Conservation (phyloP, 2,113 vertebrate genomes). For the Gymnobelideus leadbeateri region DNA sequence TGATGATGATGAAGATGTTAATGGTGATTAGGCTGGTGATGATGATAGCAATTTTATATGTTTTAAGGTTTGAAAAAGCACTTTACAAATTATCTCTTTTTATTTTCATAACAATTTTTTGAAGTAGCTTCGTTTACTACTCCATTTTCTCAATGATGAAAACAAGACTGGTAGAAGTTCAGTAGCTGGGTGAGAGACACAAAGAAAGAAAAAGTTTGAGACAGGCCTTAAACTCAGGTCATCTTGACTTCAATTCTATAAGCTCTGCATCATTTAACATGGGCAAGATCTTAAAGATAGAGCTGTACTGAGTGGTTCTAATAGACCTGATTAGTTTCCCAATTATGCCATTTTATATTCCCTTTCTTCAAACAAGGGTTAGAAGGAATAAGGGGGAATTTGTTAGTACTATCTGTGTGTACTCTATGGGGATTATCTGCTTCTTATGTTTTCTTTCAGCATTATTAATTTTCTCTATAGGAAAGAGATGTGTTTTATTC, state of each 20-base stretch:
- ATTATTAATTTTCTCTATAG: constrained; percentile 1
- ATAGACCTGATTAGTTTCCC: background rate
- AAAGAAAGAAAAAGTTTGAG: background rate
- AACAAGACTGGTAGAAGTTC: background rate
- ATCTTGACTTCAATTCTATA: background rate
- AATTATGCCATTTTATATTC: background rate
- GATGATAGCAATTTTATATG: background rate
- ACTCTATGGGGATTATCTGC: background rate
- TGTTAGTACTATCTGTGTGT: background rate
- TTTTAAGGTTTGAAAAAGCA: background rate
- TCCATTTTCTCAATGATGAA: background rate
- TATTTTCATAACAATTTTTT: background rate
- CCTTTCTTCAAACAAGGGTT: background rate
- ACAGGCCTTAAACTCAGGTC: background rate
- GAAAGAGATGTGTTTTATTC: background rate
- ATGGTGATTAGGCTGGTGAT: background rate
- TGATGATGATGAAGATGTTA: accelerated
- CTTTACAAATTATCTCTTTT: background rate
- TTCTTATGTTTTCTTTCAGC: background rate
- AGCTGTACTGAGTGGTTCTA: background rate
- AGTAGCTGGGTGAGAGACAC: background rate
- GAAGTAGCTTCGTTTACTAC: background rate
- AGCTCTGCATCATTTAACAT: background rate
- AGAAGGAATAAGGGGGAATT: background rate
- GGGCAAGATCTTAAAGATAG: background rate